A percentile compares a stretch with the other conserved stretches of the same genome.
Conservation (phyloP, 2,797 vertebrate species). For the Leptodactylus fallax region DNA sequence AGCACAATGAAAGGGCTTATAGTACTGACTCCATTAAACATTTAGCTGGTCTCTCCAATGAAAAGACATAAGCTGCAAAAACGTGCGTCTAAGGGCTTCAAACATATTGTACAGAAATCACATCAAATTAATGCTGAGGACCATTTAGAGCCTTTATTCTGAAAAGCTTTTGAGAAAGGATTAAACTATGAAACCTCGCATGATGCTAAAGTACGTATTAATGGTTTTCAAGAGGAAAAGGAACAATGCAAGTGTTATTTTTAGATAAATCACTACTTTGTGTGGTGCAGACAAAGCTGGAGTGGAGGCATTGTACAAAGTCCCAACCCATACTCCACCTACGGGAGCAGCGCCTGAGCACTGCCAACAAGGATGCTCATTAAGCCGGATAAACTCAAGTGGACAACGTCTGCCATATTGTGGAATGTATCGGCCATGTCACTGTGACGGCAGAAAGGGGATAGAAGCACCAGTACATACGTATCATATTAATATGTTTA, state of each 20-base stretch:
- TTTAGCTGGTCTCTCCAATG: constrained; percentile 83
- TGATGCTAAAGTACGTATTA: constrained; percentile 99
- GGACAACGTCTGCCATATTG: not conserved
- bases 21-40: constrained; percentile 83
- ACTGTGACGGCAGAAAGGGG: not conserved
- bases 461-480: not conserved
- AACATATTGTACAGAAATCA: constrained; percentile 99
- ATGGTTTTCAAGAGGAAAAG: constrained; percentile 77
- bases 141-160: constrained; percentile 97
- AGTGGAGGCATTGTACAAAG: constrained; percentile 71
- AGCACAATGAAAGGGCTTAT: constrained; percentile 84
- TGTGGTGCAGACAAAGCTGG: constrained; percentile 76
- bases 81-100: constrained; percentile 88
- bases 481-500: too few species aligned
- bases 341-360: constrained; percentile 66
- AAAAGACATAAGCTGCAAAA: constrained; percentile 86
- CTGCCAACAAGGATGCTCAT: not conserved
- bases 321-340: constrained; percentile 69
- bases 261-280: constrained; percentile 82
- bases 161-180: constrained; percentile 97
- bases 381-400: not conserved
- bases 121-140: constrained; percentile 99
- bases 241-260: constrained; percentile 84
- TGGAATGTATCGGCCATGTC: too few species aligned
- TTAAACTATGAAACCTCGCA: constrained; percentile 99